Evolutionary conservation across 2,888 invertebrate species (phyloP).

Genomic region (Heliconius cydno): DNA sequence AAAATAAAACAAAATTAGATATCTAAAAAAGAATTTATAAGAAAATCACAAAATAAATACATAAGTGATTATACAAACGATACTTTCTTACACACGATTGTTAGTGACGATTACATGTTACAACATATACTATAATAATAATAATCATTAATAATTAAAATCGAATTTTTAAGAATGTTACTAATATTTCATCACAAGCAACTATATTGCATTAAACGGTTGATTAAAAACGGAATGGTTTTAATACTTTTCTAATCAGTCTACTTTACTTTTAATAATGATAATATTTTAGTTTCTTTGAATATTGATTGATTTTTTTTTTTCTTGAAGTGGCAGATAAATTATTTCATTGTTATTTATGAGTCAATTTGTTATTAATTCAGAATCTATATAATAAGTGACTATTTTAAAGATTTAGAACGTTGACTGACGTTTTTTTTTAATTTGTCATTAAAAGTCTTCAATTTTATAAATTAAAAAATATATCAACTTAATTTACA

Average conservation of each 20-base stretch:
- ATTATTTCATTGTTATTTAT: neutral
- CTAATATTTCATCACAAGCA: constrained; percentile 24
- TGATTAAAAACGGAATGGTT: constrained; percentile 27
- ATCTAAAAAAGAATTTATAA: constrained; percentile 61
- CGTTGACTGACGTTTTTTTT: neutral
- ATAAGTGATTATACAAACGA: constrained; percentile 69
- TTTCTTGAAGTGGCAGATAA: neutral
- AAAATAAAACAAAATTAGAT: constrained; percentile 39
- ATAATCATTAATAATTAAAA: constrained; percentile 61
- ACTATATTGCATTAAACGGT: constrained; percentile 1
- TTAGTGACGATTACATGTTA: constrained; percentile 40
- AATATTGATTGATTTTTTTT: neutral
- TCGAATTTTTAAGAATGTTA: constrained; percentile 48
- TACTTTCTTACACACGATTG: constrained; percentile 50
- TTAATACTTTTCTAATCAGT: constrained; percentile 29
- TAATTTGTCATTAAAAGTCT: neutral
- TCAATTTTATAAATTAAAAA: neutral
- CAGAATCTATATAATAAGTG: neutral
- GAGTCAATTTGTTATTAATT: neutral
- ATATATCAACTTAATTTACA: constrained; percentile 8
- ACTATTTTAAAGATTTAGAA: neutral
- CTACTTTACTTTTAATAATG: constrained; percentile 14
- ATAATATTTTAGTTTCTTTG: neutral
- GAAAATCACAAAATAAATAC: constrained; percentile 65
- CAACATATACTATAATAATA: constrained; percentile 39